Conservation (phyloP, 2,113 vertebrate species). For the Nyctereutes procyonoides region DNA sequence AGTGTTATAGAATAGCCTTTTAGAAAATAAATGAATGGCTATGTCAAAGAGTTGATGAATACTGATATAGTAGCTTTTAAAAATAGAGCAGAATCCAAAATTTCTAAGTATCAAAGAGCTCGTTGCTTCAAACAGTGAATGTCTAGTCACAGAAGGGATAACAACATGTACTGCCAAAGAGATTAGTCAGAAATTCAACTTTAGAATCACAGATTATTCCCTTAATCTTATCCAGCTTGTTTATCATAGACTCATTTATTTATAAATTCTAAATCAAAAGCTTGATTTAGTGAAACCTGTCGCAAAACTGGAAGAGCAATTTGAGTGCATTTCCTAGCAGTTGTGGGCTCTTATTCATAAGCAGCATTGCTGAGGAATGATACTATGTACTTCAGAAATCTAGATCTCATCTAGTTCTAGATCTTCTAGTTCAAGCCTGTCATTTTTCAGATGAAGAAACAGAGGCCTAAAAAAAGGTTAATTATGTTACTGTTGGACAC, state of each 20-base stretch:
- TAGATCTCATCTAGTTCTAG: neutral
- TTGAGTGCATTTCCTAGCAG: neutral
- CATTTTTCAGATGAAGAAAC: neutral
- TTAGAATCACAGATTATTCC: constrained; percentile 25
- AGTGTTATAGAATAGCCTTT: constrained; percentile 77
- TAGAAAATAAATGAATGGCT: constrained; percentile 78
- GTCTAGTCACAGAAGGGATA: constrained; percentile 68
- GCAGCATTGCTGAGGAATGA: neutral
- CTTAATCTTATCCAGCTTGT: neutral
- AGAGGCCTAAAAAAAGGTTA: neutral
- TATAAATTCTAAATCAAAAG: constrained; percentile 36
- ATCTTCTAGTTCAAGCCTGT: neutral
- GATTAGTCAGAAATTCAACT: constrained; percentile 60
- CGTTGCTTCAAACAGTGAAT: constrained; percentile 70
- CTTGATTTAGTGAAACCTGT: constrained; percentile 49
- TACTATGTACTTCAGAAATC: neutral
- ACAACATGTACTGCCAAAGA: constrained; percentile 71
- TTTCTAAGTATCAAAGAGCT: constrained; percentile 75
- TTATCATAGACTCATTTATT: constrained; percentile 32
- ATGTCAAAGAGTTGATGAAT: constrained; percentile 76
- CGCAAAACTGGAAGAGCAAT: neutral
- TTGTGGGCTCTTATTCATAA: neutral
- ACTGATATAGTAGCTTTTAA: constrained; percentile 74
- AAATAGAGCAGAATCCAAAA: constrained; percentile 77
- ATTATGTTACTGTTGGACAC: neutral